These are phyloP conservation scores for Hyposoter dolosus DNA, from an alignment of 2,888 invertebrate genomes.

Conservation along the genomic window DNA sequence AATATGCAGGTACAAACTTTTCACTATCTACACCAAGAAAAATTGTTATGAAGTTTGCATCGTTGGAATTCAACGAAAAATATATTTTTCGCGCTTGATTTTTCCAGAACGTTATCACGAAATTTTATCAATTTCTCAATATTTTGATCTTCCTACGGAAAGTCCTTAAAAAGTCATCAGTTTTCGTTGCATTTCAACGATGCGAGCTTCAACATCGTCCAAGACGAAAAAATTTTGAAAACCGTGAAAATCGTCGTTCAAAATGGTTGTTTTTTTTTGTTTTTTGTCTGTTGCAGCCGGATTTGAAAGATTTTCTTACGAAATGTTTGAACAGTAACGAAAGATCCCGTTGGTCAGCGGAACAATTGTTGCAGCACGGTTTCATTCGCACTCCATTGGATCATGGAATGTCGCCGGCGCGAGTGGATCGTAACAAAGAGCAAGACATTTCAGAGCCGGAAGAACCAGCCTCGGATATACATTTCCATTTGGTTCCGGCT, in stretches of 20 bases:
- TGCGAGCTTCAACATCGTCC: no score
- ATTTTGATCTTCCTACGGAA: no score
- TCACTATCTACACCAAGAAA: no score
- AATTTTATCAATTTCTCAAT: no score
- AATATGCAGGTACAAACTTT: conserved; percentile 83
- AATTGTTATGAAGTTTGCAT: no score
- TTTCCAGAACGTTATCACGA: no score
- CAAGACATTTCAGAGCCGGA: conserved; percentile 78
- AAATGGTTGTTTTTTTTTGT: not conserved
- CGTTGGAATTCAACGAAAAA: not conserved
- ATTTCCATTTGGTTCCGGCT: conserved; percentile 79
- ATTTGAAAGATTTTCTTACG: conserved; percentile 90
- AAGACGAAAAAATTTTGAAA: no score
- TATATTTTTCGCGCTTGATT: not conserved
- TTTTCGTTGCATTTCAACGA: no score
- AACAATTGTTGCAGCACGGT: conserved; percentile 91
- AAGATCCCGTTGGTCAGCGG: conserved; percentile 90
- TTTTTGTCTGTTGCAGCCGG: conserved; percentile 84
- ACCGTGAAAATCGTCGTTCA: not conserved
- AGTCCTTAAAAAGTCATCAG: no score
- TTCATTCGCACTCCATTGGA: conserved; percentile 88
- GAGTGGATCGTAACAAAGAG: conserved; percentile 77
- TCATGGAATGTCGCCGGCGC: conserved; percentile 84
- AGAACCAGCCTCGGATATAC: conserved; percentile 78
- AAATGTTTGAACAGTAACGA: conserved; percentile 91